Evolutionary conservation across 2,888 invertebrate species (phyloP), one percentile per base, ranked within the genome.

Genomic region (Rugalucina vietnamica): DNA sequence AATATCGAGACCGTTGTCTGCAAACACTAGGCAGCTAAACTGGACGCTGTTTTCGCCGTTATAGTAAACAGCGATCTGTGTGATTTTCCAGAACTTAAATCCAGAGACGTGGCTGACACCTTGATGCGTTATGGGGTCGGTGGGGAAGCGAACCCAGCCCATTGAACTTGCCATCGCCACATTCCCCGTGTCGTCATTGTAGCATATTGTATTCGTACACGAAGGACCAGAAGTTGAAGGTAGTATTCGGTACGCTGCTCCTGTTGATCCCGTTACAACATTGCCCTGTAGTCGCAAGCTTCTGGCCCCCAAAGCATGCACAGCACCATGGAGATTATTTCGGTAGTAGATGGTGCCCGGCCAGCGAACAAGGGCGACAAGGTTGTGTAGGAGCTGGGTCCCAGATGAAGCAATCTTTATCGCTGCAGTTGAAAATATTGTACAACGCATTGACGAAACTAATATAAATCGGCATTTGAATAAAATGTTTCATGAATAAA

Each of bases 11-110:
- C 77, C 75, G 81, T 93, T 93, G 34, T 94, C 93, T 1, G 91
- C 90, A 10, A 90, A 73, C 1, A 89, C 77, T 14, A 87, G 70
- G 24, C 90, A 78, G 0, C 74, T 76, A 5, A 93, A 21, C 2
- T 87, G 57, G 8, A 90, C 72, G 14, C 72, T 79, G 0, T n/a
- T 1, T 4, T n/a, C n/a, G 69, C 80, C 81, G n/a, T 89, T 79
- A 75, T 88, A 86, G 78, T 93, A 94, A 4, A 94, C 60, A 0
- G 93, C 94, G 77, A 82, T 91, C 70, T 94, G 92, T 24, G 73
- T 76, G 74, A 84, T 89, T 73, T 90, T 92, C 84, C 87, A 91
- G 1, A 90, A 27, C 0, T 79, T 85, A 73, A 94, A 93, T 24
- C 90, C 91, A 3, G 84, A 60, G 73, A 93, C 93, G 12, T 73